These are phyloP conservation scores for Ennomos quercinarius DNA, from an alignment of 2,888 invertebrate species.

Conservation along the genomic window DNA sequence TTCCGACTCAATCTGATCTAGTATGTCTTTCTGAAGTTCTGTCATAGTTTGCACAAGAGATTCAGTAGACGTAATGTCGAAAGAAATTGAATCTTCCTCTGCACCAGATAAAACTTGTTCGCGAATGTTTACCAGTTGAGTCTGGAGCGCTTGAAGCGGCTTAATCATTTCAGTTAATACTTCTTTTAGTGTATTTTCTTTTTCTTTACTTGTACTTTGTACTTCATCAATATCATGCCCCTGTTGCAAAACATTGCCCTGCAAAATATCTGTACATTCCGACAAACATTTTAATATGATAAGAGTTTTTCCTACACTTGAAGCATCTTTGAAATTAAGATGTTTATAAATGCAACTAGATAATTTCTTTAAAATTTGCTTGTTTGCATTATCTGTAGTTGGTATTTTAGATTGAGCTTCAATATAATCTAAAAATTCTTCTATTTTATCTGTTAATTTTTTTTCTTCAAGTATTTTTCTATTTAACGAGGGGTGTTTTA, in stretches of 20 bases:
- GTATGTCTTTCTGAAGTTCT: constrained; percentile 69
- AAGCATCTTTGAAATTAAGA: constrained; percentile 62
- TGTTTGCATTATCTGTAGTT: constrained; percentile 37
- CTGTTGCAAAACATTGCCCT: constrained; percentile 45
- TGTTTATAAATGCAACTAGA: constrained; percentile 59
- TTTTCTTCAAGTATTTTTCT: constrained; percentile 39
- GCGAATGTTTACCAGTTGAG: constrained; percentile 62
- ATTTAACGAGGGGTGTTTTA: constrained; percentile 41
- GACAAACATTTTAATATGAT: constrained; percentile 70
- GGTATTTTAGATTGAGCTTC: constrained; percentile 43
- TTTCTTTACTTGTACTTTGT: constrained; percentile 40
- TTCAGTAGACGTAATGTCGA: constrained; percentile 66
- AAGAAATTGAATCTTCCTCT: constrained; percentile 61
- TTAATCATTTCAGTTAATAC: constrained; percentile 64
- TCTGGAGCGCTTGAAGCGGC: constrained; percentile 65
- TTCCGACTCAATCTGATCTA: constrained; percentile 58
- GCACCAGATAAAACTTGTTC: constrained; percentile 62
- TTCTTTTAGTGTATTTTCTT: constrained; percentile 53
- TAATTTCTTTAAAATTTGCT: constrained; percentile 51
- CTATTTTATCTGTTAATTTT: constrained; percentile 47
- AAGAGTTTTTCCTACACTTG: constrained; percentile 61
- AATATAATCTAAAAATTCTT: constrained; percentile 48
- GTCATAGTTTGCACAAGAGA: constrained; percentile 66
- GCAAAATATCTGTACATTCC: constrained; percentile 65
- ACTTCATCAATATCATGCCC: constrained; percentile 39